These are phyloP conservation scores for Botia almorhae DNA, from an alignment of 2,797 vertebrate species.

Conservation along the genomic window DNA sequence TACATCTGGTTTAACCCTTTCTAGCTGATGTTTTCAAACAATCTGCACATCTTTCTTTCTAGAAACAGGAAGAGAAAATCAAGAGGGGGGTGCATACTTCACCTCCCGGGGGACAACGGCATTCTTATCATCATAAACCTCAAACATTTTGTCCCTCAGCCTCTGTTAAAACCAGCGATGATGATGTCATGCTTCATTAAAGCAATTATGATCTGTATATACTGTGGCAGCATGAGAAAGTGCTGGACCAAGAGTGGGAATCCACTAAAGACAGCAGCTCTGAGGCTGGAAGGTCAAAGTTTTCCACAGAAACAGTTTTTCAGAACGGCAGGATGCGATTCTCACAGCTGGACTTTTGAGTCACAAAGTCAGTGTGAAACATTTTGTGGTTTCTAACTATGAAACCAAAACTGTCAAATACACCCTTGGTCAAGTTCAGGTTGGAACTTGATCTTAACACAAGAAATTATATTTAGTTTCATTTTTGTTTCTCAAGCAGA, in stretches of 20 bases:
- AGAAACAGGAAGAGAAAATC: background rate
- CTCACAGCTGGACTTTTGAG: background rate
- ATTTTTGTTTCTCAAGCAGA: background rate
- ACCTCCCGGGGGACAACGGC: background rate
- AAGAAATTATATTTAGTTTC: background rate
- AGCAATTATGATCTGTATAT: slow-evolving; percentile 7
- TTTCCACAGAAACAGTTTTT: slow-evolving; percentile 53
- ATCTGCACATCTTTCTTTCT: background rate
- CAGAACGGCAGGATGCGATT: slow-evolving; percentile 32
- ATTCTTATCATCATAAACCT: background rate
- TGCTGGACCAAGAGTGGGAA: background rate
- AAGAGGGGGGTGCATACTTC: background rate
- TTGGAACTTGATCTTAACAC: background rate
- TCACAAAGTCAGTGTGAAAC: slow-evolving; percentile 2
- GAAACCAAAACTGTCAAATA: slow-evolving; percentile 7
- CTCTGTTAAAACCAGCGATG: background rate
- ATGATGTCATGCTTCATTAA: slow-evolving; percentile 4
- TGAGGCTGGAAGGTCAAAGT: slow-evolving; percentile 29
- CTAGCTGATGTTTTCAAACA: background rate
- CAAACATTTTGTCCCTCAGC: background rate
- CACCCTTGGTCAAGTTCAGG: background rate
- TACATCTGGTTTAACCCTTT: background rate
- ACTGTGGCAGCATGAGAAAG: slow-evolving; percentile 23
- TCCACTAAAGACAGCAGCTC: slow-evolving; percentile 13
- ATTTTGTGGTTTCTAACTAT: background rate